Evolutionary conservation across 2,797 vertebrate species (phyloP), one percentile per base, ranked within the genome.

Genomic region (Anniella stebbinsi): DNA sequence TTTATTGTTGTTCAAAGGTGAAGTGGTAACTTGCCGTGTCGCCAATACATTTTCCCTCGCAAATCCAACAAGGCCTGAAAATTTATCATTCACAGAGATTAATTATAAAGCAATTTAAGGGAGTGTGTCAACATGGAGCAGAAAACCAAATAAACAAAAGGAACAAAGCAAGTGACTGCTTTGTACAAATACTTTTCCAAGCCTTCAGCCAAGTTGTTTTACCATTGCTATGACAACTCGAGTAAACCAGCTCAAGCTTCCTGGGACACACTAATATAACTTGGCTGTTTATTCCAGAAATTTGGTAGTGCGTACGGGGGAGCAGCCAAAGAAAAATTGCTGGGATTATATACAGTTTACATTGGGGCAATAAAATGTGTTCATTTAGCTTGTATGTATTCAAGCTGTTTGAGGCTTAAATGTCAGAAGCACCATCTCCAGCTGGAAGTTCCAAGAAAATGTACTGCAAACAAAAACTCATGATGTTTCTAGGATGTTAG

Each of bases 251-350:
- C 10, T 30, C 48, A 18, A 9, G 36, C 48, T 87, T 88, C 17
- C 67, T 86, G 78, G 15, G 30, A 73, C 54, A 80, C 41, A 45
- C 4, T 51, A 77, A 63, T 41, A 12, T 81, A 85, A 82, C 72
- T 81, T 86, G 63, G 77, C 69, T 88, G 78, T 90, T 92, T 10
- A 87, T 85, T 72, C 60, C 83, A 87, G 33, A 93, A 91, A 78
- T 54, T 77, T 76, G 54, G 30, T 33, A 8, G 83, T 21, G 17
- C 2, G 8, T 2, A 54, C 6, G 33, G 77, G 69, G 9, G 84
- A 91, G 3, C 38, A 88, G 0, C 67, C 33, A 41, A 83, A 60
- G 76, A 1, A 0, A 11, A 38, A 11, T 69, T 69, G 57, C 2
- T 75, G 11, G 63, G 18, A 78, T 15, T 36, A 80, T 57, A 13